Percentiles rank a stretch among this genome's conserved stretches.
phyloP scores from a whole-genome alignment of 2,888 invertebrate genomes.

The Drosophila tripunctata region DNA sequence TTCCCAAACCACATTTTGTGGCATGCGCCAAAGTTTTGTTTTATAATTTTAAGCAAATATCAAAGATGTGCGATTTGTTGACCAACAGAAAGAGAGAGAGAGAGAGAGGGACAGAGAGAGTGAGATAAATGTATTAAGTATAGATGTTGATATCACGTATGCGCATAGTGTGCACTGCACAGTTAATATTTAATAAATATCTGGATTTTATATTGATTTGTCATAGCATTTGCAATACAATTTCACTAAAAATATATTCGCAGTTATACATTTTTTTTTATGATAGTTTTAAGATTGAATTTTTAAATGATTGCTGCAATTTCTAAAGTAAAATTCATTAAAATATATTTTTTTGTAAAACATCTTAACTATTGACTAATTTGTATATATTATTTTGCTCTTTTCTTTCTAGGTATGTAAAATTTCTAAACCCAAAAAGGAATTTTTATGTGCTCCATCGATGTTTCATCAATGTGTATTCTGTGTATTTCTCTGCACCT shows the following conservation, averaged over 20 bases:
- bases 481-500: slow-evolving; percentile 14
- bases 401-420: slow-evolving; percentile 50
- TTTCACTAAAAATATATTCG: too few species aligned
- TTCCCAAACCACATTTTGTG: slow-evolving; percentile 65
- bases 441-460: slow-evolving; percentile 53
- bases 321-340: too few species aligned
- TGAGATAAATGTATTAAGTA: background rate
- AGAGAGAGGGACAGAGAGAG: too few species aligned
- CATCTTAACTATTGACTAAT: background rate
- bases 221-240: too few species aligned
- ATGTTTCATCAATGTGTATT: slow-evolving; percentile 50
- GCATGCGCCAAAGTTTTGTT: slow-evolving; percentile 57
- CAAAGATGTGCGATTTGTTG: slow-evolving; percentile 21
- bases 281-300: too few species aligned
- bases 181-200: too few species aligned
- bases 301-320: too few species aligned
- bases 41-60: slow-evolving; percentile 73
- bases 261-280: too few species aligned
- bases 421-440: background rate
- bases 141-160: background rate
- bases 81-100: too few species aligned
- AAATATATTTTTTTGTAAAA: background rate
- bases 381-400: slow-evolving; percentile 5
- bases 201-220: too few species aligned
- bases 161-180: too few species aligned